Evolutionary conservation across 2,113 vertebrate species (phyloP).

Genomic region (Ursus arctos): DNA sequence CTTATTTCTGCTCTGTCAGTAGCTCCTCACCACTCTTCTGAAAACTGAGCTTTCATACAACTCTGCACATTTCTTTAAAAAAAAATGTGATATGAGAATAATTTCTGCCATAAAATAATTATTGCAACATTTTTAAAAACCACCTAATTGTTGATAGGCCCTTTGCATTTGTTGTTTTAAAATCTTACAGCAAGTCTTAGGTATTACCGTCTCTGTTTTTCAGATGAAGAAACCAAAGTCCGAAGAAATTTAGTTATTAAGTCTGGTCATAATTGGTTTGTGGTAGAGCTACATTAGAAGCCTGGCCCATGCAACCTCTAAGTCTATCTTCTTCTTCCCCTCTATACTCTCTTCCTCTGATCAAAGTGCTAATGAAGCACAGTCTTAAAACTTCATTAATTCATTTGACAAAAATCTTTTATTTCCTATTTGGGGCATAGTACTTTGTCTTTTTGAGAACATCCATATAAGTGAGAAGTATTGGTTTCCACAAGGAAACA

Average conservation of each 20-base stretch:
- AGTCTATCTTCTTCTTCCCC: background rate
- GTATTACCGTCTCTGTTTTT: background rate
- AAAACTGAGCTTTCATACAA: constrained; percentile 7
- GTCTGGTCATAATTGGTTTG: background rate
- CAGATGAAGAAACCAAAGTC: background rate
- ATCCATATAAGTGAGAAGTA: background rate
- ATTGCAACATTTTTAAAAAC: background rate
- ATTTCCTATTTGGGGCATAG: background rate
- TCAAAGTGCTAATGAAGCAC: background rate
- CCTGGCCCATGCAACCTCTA: background rate
- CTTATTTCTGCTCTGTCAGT: background rate
- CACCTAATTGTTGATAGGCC: background rate
- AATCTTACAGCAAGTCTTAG: background rate
- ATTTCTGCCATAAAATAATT: background rate
- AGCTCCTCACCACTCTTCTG: background rate
- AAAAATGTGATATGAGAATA: background rate
- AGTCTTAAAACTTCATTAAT: background rate
- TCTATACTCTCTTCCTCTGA: background rate
- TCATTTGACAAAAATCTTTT: background rate
- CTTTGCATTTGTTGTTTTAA: background rate
- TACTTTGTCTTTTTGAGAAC: background rate
- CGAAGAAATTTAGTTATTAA: background rate
- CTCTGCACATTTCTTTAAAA: background rate
- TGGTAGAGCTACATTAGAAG: background rate
- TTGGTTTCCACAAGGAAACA: background rate